Evolutionary conservation across 92 coral and sea anemone species (phyloP).

Genomic region (Parazoanthus swiftii): DNA sequence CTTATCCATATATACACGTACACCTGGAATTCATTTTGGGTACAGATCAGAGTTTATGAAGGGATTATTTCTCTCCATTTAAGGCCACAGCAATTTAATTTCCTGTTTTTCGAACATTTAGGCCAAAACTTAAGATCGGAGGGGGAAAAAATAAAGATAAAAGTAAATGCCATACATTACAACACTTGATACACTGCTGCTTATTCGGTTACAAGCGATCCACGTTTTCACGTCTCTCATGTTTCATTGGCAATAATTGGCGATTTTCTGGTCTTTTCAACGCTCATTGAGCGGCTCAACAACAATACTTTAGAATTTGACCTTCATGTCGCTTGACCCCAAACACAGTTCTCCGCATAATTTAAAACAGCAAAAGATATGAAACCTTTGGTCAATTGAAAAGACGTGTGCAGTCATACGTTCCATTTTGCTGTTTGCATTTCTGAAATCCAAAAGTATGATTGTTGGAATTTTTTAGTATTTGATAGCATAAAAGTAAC

Average conservation of each 20-base stretch:
- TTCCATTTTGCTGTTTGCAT: background rate
- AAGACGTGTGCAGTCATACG: background rate
- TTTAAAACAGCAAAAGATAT: background rate
- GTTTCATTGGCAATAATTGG: background rate
- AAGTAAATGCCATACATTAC: constrained; percentile 2
- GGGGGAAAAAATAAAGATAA: background rate
- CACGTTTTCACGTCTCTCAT: background rate
- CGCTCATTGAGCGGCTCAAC: background rate
- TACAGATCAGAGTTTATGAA: background rate
- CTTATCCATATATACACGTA: background rate
- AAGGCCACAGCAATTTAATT: constrained; percentile 3
- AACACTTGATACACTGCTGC: background rate
- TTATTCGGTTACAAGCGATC: background rate
- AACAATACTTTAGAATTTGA: background rate
- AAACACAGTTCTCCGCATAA: background rate
- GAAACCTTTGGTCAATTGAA: background rate
- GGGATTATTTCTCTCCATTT: constrained; percentile 18
- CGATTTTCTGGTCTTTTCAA: background rate
- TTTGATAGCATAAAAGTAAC: background rate
- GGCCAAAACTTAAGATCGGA: constrained; percentile 9
- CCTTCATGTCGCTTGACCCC: background rate
- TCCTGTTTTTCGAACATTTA: constrained; percentile 9
- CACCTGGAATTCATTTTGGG: no score
- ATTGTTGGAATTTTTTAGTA: background rate
- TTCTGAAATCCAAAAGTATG: background rate